Base-by-base conservation (phyloP, 2,888 invertebrate genomes). In the Drosophila kanekoi region DNA sequence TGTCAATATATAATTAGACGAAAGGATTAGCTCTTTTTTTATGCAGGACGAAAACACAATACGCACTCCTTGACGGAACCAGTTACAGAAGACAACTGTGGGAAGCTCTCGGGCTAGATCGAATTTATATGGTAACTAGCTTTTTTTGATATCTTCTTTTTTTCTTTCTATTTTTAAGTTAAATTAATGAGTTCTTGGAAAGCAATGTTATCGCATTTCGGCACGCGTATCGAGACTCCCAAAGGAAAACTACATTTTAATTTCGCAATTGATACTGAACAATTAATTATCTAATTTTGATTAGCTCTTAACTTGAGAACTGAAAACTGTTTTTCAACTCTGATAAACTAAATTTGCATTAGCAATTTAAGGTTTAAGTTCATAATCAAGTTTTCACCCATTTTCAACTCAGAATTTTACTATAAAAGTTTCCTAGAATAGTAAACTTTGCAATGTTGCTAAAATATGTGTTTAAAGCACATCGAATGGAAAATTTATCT, bases 61-160 rank as follows among this genome's bases (percentile, higher is more conserved):
- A 45, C 82, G 63, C 32, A 88, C 81, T 81, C 58, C 56, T 89
- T 49, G 62, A 45, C 18, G 56, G 62, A 32, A 33, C 16, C 48
- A 52, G 23, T 40, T 68, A 32, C 44, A 35, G 20, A 40, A 20
- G 18, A 16, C 54, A 74, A 82, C 85, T 82, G 65, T 37, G 35
- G 4, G 18, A 13, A 8, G 13, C 33, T 43, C 4, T 5, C 28
- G 14, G 37, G 1, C 47, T 54, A 47, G 59, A 41, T 49, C 37
- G 32, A 54, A 54, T 87, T 89, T 82, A 89, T 82, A 89, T 63
- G 37, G 33, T 41, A 60, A 37, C 41, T 10, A 13, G n/a, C 33
- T 43, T 13, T n/a, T 23, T 23, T 57, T 37, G 16, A 51, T 40
- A 40, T 48, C 18, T 47, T 65, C 57, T 52, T 48, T 65, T 59